Evolutionary conservation across 2,113 vertebrate species (phyloP), one percentile per base, ranked within the genome.

Genomic region (Neolamprologus sp.): DNA sequence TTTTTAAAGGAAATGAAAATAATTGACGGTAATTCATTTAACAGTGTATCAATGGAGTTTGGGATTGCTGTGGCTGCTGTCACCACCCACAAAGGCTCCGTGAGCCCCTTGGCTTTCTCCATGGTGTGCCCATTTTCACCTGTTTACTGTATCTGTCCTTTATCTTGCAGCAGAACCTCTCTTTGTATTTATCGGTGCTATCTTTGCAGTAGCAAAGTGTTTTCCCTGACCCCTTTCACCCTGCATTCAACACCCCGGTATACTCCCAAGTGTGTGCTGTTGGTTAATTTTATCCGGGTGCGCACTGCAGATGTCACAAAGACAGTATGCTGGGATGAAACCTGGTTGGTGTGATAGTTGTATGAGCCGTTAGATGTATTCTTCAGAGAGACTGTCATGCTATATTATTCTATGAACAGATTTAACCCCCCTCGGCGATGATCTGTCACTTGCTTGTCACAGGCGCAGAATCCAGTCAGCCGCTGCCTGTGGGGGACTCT

Each of bases 361-460:
- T 82, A 42, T 35, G 73, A 85, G 84, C 80, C 2, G 10, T 7
- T 6, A 73, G 71, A 86, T 81, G 79, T 87, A 81, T 87, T 92
- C 84, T 40, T 87, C 71, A 47, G 92, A 91, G 85, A 83, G n/a
- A 49, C 45, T 88, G 88, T 91, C 83, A 82, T 78, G 81, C 80
- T 91, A 83, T 91, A 90, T 94, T 92, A 89, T 90, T 93, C 89
- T 85, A 92, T 85, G 83, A 88, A 87, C 84, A 87, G 45, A 87
- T 86, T 81, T 55, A 81, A 63, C 33, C 80, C 86, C 86, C 85
- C 78, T 71, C 14, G 9, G 89, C 47, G 14, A 83, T 90, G 89
- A 92, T 92, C 90, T 93, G 94, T 94, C 92, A 88, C 85, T 92
- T 82, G 87, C 91, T 90, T 91, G 89, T 94, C 92, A 90, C 49